A percentile compares a stretch with the other conserved stretches of the same genome.
phyloP scores from a whole-genome alignment of 2,797 vertebrate species.

The Chloroceryle amazona region DNA sequence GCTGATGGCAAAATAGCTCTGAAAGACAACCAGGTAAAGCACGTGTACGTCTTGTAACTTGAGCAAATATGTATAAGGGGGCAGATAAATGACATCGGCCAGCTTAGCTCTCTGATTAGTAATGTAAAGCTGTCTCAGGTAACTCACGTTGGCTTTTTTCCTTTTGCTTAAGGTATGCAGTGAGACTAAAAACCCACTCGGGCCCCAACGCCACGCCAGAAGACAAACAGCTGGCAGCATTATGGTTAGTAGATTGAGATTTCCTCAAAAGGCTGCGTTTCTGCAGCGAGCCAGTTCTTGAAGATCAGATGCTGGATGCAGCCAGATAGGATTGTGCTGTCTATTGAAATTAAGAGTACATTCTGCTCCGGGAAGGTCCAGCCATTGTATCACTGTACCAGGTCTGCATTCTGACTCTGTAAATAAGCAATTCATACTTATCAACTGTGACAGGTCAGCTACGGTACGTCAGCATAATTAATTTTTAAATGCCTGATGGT shows the following conservation, averaged over 20 bases:
- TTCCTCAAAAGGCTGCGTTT: neutral
- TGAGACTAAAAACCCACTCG: constrained; percentile 96
- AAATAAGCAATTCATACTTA: constrained; percentile 43
- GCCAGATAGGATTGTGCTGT: constrained; percentile 13
- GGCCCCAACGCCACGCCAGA: constrained; percentile 90
- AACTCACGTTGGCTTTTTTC: neutral
- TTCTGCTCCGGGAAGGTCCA: neutral
- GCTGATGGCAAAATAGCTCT: neutral
- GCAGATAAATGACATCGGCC: neutral
- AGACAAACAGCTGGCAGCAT: constrained; percentile 96
- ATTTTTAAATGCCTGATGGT: constrained; percentile 54
- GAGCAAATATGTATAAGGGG: neutral
- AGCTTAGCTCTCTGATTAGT: neutral
- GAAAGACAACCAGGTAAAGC: neutral
- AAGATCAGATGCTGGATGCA: neutral
- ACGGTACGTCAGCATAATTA: neutral
- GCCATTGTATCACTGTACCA: neutral
- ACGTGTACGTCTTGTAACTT: neutral
- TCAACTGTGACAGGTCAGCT: constrained; percentile 28
- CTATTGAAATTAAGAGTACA: neutral
- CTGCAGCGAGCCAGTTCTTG: neutral
- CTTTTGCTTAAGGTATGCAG: constrained; percentile 90
- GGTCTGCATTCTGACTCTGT: neutral
- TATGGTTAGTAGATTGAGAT: constrained; percentile 87
- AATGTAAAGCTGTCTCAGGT: neutral